Conservation (phyloP, 2,113 vertebrate species). For the Catharus bicknelli region DNA sequence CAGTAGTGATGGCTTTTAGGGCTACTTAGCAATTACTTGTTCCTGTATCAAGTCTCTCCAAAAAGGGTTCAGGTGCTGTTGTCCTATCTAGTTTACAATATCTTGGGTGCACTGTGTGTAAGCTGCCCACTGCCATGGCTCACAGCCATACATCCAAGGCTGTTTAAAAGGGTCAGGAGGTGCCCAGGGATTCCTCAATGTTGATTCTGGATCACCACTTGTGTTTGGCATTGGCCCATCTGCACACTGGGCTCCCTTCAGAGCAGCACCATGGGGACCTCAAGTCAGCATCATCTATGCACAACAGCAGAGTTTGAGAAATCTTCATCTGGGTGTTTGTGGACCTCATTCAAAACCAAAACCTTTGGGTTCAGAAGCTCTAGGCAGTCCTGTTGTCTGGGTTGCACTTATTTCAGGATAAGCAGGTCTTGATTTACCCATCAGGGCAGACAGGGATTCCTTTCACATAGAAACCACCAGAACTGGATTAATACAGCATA, state of each 20-base stretch:
- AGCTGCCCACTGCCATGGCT: not conserved
- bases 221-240: not conserved
- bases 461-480: not conserved
- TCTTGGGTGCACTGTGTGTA: not conserved
- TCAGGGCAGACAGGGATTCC: not conserved
- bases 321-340: not conserved
- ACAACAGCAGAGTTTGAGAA: not conserved
- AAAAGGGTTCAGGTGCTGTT: not conserved
- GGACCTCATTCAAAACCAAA: not conserved
- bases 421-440: not conserved
- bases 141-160: not conserved
- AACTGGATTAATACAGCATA: not conserved
- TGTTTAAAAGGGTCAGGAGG: not conserved
- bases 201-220: not conserved
- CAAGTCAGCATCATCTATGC: not conserved
- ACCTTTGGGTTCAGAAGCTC: not conserved
- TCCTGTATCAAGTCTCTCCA: not conserved
- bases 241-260: not conserved
- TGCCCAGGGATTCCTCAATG: not conserved
- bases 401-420: not conserved
- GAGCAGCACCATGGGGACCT: accelerated
- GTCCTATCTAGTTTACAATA: not conserved
- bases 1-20: not conserved
- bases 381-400: not conserved
- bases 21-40: not conserved